phyloP scores from a whole-genome alignment of 2,797 vertebrate species.

The Catamblyrhynchus diadema region DNA sequence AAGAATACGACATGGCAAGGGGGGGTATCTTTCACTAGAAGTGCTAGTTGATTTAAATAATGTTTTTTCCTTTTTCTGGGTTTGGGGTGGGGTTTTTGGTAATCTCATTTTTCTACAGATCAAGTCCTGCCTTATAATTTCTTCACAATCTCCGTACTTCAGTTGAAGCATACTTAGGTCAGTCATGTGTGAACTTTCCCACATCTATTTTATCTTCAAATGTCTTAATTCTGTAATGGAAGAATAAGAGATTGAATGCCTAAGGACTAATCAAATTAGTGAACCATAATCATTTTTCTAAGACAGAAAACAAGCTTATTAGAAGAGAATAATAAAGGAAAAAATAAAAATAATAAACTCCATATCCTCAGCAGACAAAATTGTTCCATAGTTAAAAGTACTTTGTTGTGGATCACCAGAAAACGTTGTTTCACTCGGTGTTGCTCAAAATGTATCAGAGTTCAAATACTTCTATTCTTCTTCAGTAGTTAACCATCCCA shows the following conservation, averaged over 20 bases:
- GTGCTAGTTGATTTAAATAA: background rate
- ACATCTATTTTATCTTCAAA: background rate
- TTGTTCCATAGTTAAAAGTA: background rate
- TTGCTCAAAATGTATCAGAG: background rate
- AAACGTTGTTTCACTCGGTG: background rate
- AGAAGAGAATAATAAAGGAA: fast-evolving
- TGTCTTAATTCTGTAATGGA: background rate
- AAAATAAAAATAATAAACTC: background rate
- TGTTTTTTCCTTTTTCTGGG: background rate
- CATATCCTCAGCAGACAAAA: background rate
- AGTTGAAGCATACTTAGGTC: background rate
- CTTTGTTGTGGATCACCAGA: background rate
- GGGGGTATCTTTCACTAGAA: background rate
- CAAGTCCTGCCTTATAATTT: background rate
- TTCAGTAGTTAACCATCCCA: background rate
- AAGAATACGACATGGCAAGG: background rate
- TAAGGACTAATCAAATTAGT: background rate
- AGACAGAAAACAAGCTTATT: background rate
- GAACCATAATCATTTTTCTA: background rate
- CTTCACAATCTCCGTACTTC: background rate
- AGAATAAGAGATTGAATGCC: background rate
- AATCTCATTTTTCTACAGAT: background rate
- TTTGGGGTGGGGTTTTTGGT: background rate
- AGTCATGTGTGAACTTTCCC: background rate
- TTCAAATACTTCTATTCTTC: background rate